Base-by-base conservation (phyloP, 2,888 invertebrate species). In the Apamea monoglypha region DNA sequence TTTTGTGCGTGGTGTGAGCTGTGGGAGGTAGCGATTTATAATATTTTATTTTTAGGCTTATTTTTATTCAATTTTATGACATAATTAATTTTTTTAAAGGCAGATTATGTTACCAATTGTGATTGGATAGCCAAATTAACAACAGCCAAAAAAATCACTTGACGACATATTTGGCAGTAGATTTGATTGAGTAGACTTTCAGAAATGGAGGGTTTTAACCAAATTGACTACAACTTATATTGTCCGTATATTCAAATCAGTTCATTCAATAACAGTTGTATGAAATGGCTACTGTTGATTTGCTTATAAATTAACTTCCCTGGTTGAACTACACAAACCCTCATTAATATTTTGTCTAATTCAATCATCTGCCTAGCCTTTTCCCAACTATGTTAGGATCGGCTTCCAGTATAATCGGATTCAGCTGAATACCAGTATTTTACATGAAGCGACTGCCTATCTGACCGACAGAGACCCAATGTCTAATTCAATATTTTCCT, bases 1-100 rank as follows among this genome's bases (percentile, higher is more conserved):
- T 87, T 81, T 82, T 0, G 56, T 25, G 56, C 16, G 29, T 70
- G 85, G 88, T 40, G 0, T 36, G 68, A 53, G 40, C 32, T 63
- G 12, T 12, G 29, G 21, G 80, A 59, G 50, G 18, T 14, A 67
- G 84, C 76, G 75, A 12, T 70, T 72, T 67, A 10, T 8, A 10
- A 12, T 40, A 59, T 29, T 68, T 53, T 44, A 12, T 21, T 21
- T 29, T 68, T 47, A 47, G 21, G 21, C 16, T 10, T n/a, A 29
- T 44, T 12, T 64, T 36, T 64, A 2, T 32, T 21, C 0, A 64
- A 21, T 10, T 21, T 5, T 64, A 32, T 32, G 32, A 0, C 18
- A 63, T 32, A 59, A 14, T 59, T 14, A 21, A 10, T 12, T 36
- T 64, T 64, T 21, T 12, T 3, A 10, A 64, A 36, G 16, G 7